Percentiles rank a stretch among this genome's conserved stretches.
phyloP scores from a whole-genome alignment of 2,797 vertebrate species.

The Bradypus variegatus region DNA sequence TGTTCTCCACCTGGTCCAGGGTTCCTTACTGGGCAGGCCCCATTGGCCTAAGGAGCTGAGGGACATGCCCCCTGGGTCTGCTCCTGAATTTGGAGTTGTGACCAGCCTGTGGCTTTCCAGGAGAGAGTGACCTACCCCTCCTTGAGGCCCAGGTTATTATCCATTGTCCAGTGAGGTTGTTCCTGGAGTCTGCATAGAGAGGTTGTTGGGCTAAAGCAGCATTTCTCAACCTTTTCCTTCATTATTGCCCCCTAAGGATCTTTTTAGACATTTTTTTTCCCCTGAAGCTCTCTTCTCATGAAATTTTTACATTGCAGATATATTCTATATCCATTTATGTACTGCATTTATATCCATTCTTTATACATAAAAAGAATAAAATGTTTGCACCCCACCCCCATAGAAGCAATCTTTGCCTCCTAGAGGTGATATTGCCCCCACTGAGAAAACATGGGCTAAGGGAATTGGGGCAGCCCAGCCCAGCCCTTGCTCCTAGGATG shows the following conservation, averaged over 20 bases:
- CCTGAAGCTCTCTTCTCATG: not conserved
- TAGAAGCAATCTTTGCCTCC: not conserved
- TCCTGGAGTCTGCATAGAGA: not conserved
- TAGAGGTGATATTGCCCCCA: not conserved
- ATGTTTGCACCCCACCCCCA: not conserved
- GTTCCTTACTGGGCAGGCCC: not conserved
- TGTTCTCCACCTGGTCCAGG: not conserved
- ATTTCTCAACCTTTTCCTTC: not conserved
- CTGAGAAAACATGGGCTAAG: not conserved
- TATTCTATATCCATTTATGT: not conserved
- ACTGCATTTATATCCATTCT: not conserved
- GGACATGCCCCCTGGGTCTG: not conserved
- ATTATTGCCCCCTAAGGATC: not conserved
- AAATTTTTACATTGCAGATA: not conserved
- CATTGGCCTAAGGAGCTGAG: not conserved
- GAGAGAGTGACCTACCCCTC: not conserved
- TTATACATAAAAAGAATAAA: not conserved
- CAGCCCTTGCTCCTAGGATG: not conserved
- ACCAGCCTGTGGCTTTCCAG: not conserved
- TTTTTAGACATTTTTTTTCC: not conserved
- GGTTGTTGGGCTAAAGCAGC: not conserved
- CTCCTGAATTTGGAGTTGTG: not conserved
- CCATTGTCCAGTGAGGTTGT: not conserved
- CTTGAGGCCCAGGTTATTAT: not conserved
- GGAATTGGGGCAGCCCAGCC: not conserved